Evolutionary conservation across 2,797 vertebrate species (phyloP).

Genomic region (Chloroceryle amazona): DNA sequence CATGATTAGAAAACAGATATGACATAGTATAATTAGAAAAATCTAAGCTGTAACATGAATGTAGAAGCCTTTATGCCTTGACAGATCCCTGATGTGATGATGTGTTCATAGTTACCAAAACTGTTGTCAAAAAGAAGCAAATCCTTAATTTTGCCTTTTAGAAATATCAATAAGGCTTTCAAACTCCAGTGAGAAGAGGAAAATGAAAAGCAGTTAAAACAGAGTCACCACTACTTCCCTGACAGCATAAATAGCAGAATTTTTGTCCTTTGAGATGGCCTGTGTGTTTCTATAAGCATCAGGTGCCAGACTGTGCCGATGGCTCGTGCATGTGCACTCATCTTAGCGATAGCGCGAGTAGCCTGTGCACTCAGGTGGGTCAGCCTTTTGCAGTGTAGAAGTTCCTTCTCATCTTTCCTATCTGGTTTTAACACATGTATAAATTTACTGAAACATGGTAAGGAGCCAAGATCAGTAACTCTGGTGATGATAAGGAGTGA

Average conservation of each 20-base stretch:
- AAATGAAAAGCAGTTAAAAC: not conserved
- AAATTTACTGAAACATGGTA: not conserved
- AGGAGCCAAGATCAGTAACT: not conserved
- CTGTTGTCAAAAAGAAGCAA: not conserved
- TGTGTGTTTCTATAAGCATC: not conserved
- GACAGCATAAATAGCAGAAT: not conserved
- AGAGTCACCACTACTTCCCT: not conserved
- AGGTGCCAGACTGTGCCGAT: fast-evolving
- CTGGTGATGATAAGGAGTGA: not conserved
- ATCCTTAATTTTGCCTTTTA: not conserved
- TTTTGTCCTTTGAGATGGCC: not conserved
- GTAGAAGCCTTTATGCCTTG: not conserved
- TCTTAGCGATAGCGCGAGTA: not conserved
- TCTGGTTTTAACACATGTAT: not conserved
- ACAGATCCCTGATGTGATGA: not conserved
- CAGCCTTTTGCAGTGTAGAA: not conserved
- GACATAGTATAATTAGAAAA: not conserved
- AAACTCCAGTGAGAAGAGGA: not conserved
- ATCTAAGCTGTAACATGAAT: not conserved
- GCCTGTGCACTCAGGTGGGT: not conserved
- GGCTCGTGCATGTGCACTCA: not conserved
- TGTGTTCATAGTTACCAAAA: not conserved
- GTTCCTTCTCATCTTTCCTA: not conserved
- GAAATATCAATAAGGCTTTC: not conserved
- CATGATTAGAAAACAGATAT: not conserved